phyloP scores from a whole-genome alignment of 1,140 invertebrate species.

The Zaprionus lachaisei region DNA sequence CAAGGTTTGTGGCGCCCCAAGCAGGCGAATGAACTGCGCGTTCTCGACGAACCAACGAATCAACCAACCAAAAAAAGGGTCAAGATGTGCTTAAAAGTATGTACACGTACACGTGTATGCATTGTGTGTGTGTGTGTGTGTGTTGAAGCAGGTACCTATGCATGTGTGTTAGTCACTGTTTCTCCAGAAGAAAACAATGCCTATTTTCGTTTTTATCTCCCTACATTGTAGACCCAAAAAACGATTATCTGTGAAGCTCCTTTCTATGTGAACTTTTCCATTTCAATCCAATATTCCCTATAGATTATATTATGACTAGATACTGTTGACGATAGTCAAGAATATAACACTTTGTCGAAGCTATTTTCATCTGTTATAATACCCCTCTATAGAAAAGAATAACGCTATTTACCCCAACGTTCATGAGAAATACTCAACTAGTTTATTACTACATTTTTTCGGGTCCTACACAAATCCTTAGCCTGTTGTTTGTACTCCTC shows the following conservation, averaged over 20 bases:
- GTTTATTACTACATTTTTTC: neutral
- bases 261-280: no score
- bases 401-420: neutral
- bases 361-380: no score
- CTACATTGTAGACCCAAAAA: neutral
- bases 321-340: no score
- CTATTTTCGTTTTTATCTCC: neutral
- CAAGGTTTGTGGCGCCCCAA: conserved; percentile 28
- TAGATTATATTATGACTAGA: no score
- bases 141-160: neutral
- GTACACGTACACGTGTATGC: conserved; percentile 7
- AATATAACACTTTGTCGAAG: no score
- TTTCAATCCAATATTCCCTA: no score
- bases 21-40: conserved; percentile 65
- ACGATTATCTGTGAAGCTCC: neutral
- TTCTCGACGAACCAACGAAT: conserved; percentile 10
- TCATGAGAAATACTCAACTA: neutral
- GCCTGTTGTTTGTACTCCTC: neutral
- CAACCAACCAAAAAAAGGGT: conserved; percentile 54
- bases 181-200: no score
- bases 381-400: no score
- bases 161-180: neutral
- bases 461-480: neutral
- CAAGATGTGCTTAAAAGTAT: conserved; percentile 32
- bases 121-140: neutral